These are phyloP conservation scores for Drosophila lacicola DNA, from an alignment of 2,888 invertebrate genomes.

Conservation along the genomic window DNA sequence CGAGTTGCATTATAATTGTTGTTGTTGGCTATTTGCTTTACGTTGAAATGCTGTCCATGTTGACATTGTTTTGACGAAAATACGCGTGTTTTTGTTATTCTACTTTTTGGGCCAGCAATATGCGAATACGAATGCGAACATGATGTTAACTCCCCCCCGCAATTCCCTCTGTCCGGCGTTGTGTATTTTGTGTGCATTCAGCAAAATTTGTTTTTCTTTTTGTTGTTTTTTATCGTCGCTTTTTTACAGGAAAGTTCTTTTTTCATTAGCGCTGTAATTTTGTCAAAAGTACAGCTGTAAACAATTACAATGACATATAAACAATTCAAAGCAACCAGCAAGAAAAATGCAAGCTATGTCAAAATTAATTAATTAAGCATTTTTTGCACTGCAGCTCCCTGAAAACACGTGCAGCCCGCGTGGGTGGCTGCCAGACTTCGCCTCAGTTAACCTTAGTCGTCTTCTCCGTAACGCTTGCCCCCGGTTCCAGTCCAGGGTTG, in stretches of 20 bases:
- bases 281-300: conserved; percentile 73
- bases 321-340: conserved; percentile 26
- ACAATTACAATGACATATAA: conserved; percentile 74
- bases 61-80: conserved; percentile 75
- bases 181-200: conserved; percentile 61
- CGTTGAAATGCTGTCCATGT: conserved; percentile 59
- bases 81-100: conserved; percentile 55
- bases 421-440: conserved; percentile 39
- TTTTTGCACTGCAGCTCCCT: conserved; percentile 36
- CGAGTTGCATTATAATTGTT: conserved; percentile 43
- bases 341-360: conserved; percentile 45
- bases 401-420: conserved; percentile 41
- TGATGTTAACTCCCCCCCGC: conserved; percentile 34
- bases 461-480: not conserved
- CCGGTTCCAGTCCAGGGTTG: conserved; percentile 19
- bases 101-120: conserved; percentile 20
- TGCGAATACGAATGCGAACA: conserved; percentile 15
- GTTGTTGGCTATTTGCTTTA: conserved; percentile 51
- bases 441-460: conserved; percentile 10
- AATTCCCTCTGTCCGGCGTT: conserved; percentile 30
- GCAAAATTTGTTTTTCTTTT: conserved; percentile 48
- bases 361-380: conserved; percentile 74
- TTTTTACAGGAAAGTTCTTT: conserved; percentile 13
- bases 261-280: conserved; percentile 65
- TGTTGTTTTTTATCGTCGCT: not conserved